Base-by-base conservation (phyloP, 2,888 invertebrate genomes). In the Melangyna quadrimaculata region DNA sequence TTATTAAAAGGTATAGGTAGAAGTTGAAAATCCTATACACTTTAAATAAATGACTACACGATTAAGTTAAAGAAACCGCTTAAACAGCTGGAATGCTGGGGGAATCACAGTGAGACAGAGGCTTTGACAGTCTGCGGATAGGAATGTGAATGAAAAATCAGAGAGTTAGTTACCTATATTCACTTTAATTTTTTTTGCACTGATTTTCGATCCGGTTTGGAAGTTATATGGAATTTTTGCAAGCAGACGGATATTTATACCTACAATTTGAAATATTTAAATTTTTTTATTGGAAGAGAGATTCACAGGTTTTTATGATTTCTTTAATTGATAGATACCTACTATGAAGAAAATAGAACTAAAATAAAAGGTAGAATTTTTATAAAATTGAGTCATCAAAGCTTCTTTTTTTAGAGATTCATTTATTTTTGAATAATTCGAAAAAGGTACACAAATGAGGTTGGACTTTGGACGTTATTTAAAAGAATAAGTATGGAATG, bases 141-240 rank as follows among this genome's bases (percentile, higher is more conserved):
- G 72, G 82, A 78, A 78, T 77, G 72, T 67, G 43, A 77, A 75
- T 73, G 32, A 32, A 59, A 65, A 63, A 70, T 32, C 59, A 57
- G 67, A 17, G 8, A 45, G 22, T 48, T 24, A n/a, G 37, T 37
- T 22, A 6, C 3, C 3, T 6, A 3, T 10, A 12, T 65, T 69
- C 51, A 53, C 51, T 61, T 53, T 45, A 63, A 10, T 37, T 67
- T 59, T 55, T 65, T 9, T 37, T 37, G 22, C 14, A 37, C 40
- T 40, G 24, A 61, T 45, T 29, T 65, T 3, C n/a, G 12, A 70
- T 63, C 69, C 55, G 75, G 70, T 59, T 77, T 69, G 45, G 10
- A n/a, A 43, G 24, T 7, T 19, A 14, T 27, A 14, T 27, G 63
- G 43, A 63, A 12, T 27, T 27, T 43, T 17, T 24, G 24, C 10